A percentile compares a stretch with the other conserved stretches of the same genome.
These are phyloP conservation scores for Rhagonycha lutea DNA, from an alignment of 2,888 invertebrate genomes.

Conservation along the genomic window DNA sequence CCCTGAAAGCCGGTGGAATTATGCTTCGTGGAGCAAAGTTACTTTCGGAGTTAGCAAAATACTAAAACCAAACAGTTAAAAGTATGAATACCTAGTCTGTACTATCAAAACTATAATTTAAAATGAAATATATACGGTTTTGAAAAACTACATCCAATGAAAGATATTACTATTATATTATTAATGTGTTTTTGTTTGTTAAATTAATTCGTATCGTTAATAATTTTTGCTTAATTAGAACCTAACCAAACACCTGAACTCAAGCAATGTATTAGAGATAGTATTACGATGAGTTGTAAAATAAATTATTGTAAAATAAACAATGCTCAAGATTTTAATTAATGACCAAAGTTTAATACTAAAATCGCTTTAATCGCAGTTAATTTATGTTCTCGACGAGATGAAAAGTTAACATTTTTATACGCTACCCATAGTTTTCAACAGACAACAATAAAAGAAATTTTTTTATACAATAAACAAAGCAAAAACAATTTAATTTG, in stretches of 20 bases:
- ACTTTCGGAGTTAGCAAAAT: no score
- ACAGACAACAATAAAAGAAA: no score
- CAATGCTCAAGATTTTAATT: not conserved
- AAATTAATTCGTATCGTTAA: not conserved
- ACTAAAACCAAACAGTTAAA: no score
- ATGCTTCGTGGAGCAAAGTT: no score
- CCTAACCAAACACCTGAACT: not conserved
- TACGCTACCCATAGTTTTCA: no score
- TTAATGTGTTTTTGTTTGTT: not conserved
- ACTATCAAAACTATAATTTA: no score
- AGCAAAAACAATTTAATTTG: no score
- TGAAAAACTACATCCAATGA: not conserved
- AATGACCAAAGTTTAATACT: not conserved
- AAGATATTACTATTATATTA: not conserved
- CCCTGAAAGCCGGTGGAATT: no score
- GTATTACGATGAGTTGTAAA: not conserved
- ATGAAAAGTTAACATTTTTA: not conserved
- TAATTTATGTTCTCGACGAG: not conserved
- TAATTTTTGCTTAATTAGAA: not conserved
- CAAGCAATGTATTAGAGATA: not conserved
- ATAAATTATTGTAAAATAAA: not conserved
- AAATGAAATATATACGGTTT: not conserved
- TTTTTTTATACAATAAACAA: no score
- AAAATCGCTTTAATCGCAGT: not conserved
- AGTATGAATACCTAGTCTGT: no score